These are phyloP conservation scores for Hoplodrina blanda DNA, from an alignment of 2,888 invertebrate species.

Conservation along the genomic window DNA sequence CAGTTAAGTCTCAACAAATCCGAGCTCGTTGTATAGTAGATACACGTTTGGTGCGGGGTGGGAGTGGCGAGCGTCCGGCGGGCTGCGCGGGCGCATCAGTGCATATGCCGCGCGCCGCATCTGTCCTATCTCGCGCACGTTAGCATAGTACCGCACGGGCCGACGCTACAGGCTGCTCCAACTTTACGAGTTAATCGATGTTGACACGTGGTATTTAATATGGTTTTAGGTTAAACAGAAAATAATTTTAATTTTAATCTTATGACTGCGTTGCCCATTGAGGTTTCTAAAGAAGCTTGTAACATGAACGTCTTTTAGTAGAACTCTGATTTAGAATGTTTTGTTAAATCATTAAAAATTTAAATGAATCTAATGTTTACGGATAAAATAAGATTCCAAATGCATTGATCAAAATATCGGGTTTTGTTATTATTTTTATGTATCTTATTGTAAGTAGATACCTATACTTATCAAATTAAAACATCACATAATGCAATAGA, in stretches of 20 bases:
- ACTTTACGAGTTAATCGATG: background rate
- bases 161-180: conserved; percentile 55
- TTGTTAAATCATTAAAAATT: too few relatives aligned
- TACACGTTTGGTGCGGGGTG: conserved; percentile 12
- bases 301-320: too few relatives aligned
- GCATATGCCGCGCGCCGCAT: conserved; percentile 71
- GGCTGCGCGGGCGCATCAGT: conserved; percentile 42
- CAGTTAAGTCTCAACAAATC: conserved; percentile 48
- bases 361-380: too few relatives aligned
- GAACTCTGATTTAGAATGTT: too few relatives aligned
- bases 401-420: background rate
- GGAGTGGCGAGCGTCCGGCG: conserved; percentile 46
- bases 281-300: too few relatives aligned
- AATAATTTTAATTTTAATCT: too few relatives aligned
- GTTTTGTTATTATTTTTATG: too few relatives aligned
- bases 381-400: background rate
- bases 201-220: conserved; percentile 10
- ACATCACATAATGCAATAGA: background rate
- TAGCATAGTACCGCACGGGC: conserved; percentile 76
- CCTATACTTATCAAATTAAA: background rate
- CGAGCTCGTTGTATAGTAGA: conserved; percentile 28
- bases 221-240: background rate
- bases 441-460: too few relatives aligned
- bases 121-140: conserved; percentile 71
- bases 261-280: too few relatives aligned